Percentiles rank a stretch among this genome's conserved stretches.
These are phyloP conservation scores for Leptopilina clavipes DNA, from an alignment of 1,140 invertebrate genomes.

Conservation along the genomic window DNA sequence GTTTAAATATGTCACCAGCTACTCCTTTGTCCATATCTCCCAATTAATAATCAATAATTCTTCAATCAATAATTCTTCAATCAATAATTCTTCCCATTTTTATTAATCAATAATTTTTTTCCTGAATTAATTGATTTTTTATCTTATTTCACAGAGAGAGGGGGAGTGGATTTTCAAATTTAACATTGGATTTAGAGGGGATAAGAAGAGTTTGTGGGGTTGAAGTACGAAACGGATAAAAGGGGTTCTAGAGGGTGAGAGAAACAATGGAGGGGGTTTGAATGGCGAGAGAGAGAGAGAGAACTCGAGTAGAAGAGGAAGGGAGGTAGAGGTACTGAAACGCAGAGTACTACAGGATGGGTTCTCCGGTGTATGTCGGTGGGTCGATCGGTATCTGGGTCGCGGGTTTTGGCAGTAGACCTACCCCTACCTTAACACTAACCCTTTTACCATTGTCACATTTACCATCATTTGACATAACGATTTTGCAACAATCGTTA, in stretches of 20 bases:
- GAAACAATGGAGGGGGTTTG: conserved; percentile 9
- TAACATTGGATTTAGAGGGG: conserved; percentile 2
- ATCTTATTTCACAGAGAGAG: neutral
- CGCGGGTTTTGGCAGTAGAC: conserved; percentile 72
- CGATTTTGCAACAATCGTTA: too few relatives aligned
- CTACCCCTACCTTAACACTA: conserved; percentile 49
- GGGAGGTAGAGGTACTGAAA: conserved; percentile 34
- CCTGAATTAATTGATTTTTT: too few relatives aligned
- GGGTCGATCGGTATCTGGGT: conserved; percentile 74
- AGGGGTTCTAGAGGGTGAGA: neutral
- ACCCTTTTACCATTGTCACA: conserved; percentile 47
- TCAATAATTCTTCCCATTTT: too few relatives aligned
- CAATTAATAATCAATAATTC: too few relatives aligned
- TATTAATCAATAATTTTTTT: too few relatives aligned
- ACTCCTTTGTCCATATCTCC: too few relatives aligned
- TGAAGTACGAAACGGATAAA: conserved; percentile 22
- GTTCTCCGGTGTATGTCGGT: conserved; percentile 63
- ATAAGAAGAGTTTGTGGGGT: neutral
- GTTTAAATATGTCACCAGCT: too few relatives aligned
- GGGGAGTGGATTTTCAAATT: neutral
- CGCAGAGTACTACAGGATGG: conserved; percentile 46
- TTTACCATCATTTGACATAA: conserved; percentile 36
- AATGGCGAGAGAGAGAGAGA: neutral
- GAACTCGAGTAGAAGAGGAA: conserved; percentile 10
- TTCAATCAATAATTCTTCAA: too few relatives aligned